phyloP scores from a whole-genome alignment of 2,113 vertebrate species.

The Monarcha castaneiventris region DNA sequence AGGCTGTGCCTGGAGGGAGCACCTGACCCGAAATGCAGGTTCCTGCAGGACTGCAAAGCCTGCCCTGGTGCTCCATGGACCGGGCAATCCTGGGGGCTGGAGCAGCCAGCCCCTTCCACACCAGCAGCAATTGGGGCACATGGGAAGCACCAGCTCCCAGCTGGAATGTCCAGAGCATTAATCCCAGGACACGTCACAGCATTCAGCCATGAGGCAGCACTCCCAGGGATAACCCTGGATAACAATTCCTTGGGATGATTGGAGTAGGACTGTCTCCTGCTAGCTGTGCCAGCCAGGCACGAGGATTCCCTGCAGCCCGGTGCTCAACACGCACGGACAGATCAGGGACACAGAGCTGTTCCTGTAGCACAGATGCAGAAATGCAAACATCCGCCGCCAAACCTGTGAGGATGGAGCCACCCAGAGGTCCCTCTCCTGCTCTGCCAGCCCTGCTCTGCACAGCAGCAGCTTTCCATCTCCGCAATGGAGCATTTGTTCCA shows the following conservation, averaged over 20 bases:
- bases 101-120: not conserved
- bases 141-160: not conserved
- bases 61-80: rapidly evolving
- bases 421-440: slow-evolving; percentile 5
- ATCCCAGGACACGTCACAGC: rapidly evolving
- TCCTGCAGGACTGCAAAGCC: not conserved
- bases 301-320: not conserved
- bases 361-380: rapidly evolving
- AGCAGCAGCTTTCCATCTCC: not conserved
- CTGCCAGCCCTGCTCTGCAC: not conserved
- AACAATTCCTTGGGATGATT: not conserved
- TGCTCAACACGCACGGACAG: rapidly evolving
- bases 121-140: rapidly evolving
- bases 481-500: not conserved
- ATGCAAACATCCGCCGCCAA: not conserved
- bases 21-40: not conserved
- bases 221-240: not conserved
- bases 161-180: not conserved
- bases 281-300: not conserved
- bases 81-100: not conserved
- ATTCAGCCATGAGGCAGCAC: rapidly evolving
- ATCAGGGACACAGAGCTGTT: not conserved
- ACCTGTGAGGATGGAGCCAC: not conserved
- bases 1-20: not conserved
- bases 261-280: not conserved